These are phyloP conservation scores for Trichonephila clavata DNA, from an alignment of 1,140 invertebrate genomes.

Conservation along the genomic window DNA sequence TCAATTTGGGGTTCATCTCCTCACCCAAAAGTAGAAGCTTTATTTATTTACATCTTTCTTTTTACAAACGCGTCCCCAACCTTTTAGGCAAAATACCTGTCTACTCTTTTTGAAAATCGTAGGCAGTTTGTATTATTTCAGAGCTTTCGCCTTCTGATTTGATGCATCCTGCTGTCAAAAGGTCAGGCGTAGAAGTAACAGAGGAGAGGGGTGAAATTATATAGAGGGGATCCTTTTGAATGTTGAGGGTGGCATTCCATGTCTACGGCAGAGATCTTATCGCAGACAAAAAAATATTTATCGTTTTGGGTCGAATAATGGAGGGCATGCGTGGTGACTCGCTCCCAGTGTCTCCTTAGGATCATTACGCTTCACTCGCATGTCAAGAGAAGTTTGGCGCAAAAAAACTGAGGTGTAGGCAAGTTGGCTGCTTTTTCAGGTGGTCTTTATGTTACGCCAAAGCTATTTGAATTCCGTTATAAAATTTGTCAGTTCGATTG, in stretches of 20 bases:
- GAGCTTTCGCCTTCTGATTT: background rate
- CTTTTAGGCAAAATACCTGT: background rate
- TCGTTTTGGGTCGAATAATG: conserved; percentile 10
- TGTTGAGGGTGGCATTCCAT: conserved; percentile 45
- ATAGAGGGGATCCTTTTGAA: background rate
- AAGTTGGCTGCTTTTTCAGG: background rate
- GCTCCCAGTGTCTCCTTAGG: background rate
- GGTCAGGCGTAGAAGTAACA: background rate
- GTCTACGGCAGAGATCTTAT: conserved; percentile 44
- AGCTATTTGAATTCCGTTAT: background rate
- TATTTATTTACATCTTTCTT: background rate
- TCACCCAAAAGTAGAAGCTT: background rate
- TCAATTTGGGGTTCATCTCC: background rate
- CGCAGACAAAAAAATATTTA: conserved; percentile 59
- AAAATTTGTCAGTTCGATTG: no score
- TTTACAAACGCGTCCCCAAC: background rate
- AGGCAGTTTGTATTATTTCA: conserved; percentile 18
- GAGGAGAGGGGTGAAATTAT: background rate
- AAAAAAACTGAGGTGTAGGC: background rate
- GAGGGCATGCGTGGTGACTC: background rate
- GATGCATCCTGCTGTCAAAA: background rate
- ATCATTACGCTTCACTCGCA: conserved; percentile 40
- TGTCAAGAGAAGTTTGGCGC: background rate
- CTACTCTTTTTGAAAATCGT: background rate
- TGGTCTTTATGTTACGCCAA: background rate